Evolutionary conservation across 2,888 invertebrate genomes (phyloP).

Genomic region (Timandra comae): DNA sequence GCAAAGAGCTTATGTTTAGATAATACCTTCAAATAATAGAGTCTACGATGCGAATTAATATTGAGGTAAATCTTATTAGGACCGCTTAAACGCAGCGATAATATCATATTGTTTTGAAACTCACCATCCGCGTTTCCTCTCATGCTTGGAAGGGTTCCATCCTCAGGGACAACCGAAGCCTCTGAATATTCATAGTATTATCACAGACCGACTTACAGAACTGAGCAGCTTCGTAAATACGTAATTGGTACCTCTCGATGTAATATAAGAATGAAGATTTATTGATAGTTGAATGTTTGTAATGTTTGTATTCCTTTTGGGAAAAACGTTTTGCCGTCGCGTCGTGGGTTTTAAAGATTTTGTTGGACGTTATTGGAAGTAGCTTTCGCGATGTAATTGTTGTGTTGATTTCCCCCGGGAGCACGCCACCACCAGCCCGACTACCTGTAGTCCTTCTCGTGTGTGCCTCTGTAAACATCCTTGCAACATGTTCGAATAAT

Average conservation of each 20-base stretch:
- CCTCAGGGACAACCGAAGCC: conserved; percentile 59
- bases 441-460: conserved; percentile 39
- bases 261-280: conserved; percentile 44
- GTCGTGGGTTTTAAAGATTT: conserved; percentile 49
- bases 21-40: conserved; percentile 71
- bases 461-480: conserved; percentile 39
- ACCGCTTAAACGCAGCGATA: conserved; percentile 71
- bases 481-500: conserved; percentile 20
- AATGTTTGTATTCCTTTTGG: conserved; percentile 25
- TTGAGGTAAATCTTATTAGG: conserved; percentile 76
- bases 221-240: conserved; percentile 59
- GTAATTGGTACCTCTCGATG: conserved; percentile 45
- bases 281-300: conserved; percentile 30
- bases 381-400: conserved; percentile 71
- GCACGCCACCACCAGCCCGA: conserved; percentile 34
- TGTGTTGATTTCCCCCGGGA: conserved; percentile 70
- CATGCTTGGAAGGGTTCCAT: conserved; percentile 70
- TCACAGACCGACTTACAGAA: conserved; percentile 65
- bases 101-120: conserved; percentile 75
- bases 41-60: conserved; percentile 72
- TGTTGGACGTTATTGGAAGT: conserved; percentile 58
- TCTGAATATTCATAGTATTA: conserved; percentile 73
- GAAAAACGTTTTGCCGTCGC: conserved; percentile 28
- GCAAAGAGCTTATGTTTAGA: conserved; percentile 53
- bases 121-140: conserved; percentile 69